These are phyloP conservation scores for Notothenia rossii DNA, from an alignment of 2,113 vertebrate genomes.

Conservation along the genomic window DNA sequence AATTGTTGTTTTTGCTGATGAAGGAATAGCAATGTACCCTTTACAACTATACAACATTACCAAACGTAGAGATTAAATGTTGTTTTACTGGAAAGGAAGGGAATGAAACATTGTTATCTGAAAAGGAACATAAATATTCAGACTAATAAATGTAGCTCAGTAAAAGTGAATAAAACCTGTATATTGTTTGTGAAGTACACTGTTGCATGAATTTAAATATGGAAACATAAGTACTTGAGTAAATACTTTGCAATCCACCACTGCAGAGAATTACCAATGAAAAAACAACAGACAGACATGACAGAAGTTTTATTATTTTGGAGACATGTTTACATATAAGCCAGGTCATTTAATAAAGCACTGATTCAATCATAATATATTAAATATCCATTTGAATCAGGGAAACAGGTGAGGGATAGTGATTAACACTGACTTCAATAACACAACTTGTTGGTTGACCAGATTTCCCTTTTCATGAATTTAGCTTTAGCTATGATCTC, in stretches of 20 bases:
- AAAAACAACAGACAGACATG: constrained; percentile 8
- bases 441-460: neutral
- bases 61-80: no score
- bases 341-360: constrained; percentile 48
- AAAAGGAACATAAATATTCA: no score
- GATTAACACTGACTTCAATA: constrained; percentile 15
- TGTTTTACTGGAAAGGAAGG: no score
- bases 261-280: neutral
- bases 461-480: constrained; percentile 39
- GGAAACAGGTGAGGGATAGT: neutral
- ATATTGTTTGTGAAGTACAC: no score
- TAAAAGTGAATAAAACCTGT: no score
- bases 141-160: no score
- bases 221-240: neutral
- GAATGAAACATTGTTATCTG: no score
- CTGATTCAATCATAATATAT: constrained; percentile 26
- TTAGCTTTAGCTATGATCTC: neutral
- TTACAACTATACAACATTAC: no score
- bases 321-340: constrained; percentile 38
- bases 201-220: no score
- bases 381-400: constrained; percentile 26
- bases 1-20: no score
- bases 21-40: no score
- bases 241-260: neutral
- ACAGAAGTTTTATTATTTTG: constrained; percentile 41